These are phyloP conservation scores for Ceratosolen solmsi DNA, from an alignment of 1,140 invertebrate genomes.

Conservation along the genomic window DNA sequence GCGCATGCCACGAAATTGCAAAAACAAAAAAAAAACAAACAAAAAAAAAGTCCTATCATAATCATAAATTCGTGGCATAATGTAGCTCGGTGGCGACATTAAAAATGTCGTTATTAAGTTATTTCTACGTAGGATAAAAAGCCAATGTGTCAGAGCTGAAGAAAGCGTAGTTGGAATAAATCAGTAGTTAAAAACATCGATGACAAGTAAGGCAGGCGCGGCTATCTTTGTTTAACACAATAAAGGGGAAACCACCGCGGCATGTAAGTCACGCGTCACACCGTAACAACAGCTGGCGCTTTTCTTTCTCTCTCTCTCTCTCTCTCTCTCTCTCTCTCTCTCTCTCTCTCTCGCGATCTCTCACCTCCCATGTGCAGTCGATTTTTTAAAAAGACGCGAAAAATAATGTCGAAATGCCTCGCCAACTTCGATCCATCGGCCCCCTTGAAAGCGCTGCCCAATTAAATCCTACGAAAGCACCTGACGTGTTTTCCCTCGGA, in stretches of 20 bases:
- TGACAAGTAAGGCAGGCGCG: neutral
- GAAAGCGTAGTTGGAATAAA: neutral
- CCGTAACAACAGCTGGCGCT: neutral
- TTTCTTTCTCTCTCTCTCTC: neutral
- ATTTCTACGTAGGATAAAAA: neutral
- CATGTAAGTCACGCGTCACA: neutral
- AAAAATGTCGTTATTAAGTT: neutral
- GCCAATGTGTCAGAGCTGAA: neutral
- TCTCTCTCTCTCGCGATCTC: too few relatives aligned
- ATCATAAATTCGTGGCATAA: neutral
- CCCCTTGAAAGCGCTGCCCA: neutral
- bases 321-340: too few relatives aligned
- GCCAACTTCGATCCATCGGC: neutral
- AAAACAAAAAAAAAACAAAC: too few relatives aligned
- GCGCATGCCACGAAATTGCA: neutral
- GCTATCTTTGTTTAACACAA: constrained; percentile 6
- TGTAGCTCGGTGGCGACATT: neutral
- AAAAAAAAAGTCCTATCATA: neutral
- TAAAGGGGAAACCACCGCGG: constrained; percentile 8
- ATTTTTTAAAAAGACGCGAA: too few relatives aligned
- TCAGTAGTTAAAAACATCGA: neutral
- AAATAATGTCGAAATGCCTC: too few relatives aligned
- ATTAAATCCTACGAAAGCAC: too few relatives aligned
- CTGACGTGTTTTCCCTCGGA: too few relatives aligned
- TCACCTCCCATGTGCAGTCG: neutral